These are phyloP conservation scores for Entomyzon cyanotis DNA, from an alignment of 2,113 vertebrate genomes.

Conservation along the genomic window DNA sequence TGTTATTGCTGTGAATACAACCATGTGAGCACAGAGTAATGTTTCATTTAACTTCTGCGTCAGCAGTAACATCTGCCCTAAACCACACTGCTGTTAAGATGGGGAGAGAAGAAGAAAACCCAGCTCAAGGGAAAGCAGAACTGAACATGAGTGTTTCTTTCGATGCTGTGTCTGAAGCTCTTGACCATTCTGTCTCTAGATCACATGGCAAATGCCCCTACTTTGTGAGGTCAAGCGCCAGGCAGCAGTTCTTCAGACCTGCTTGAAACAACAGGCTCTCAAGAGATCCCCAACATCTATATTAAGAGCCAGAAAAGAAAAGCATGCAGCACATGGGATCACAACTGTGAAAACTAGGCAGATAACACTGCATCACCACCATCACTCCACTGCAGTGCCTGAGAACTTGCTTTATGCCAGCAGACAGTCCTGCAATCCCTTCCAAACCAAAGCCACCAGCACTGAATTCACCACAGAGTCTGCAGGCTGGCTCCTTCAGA, in stretches of 20 bases:
- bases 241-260: not conserved
- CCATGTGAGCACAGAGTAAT: not conserved
- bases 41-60: not conserved
- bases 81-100: not conserved
- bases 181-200: not conserved
- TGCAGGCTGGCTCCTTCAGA: not conserved
- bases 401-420: not conserved
- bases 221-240: not conserved
- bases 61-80: not conserved
- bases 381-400: not conserved
- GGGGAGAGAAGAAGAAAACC: not conserved
- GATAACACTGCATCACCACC: rapidly evolving
- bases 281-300: not conserved
- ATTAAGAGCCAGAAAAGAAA: not conserved
- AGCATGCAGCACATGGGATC: not conserved
- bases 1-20: not conserved
- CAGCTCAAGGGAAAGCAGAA: not conserved
- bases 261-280: not conserved
- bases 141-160: not conserved
- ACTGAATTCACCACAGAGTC: not conserved
- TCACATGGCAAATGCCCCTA: not conserved
- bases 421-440: not conserved
- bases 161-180: not conserved
- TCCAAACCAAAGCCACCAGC: not conserved
- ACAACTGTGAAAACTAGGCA: not conserved